Evolutionary conservation across 2,888 invertebrate genomes (phyloP).

Genomic region (Chromoteleia sp.): DNA sequence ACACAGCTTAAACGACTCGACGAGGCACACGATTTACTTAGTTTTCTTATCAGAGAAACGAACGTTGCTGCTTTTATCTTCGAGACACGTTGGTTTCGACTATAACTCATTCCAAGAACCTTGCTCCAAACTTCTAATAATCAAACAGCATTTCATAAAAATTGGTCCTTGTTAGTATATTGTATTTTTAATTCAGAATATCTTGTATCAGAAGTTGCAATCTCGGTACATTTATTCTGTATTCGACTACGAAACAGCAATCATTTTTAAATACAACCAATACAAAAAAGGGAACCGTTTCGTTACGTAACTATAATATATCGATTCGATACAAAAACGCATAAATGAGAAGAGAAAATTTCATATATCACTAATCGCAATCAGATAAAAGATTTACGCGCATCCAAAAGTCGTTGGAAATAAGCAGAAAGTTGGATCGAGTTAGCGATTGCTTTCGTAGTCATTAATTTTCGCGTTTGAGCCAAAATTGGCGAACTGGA

Average conservation of each 20-base stretch:
- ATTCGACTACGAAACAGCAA: no score
- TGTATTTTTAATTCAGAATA: no score
- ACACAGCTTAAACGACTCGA: constrained; percentile 12
- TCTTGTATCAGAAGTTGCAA: no score
- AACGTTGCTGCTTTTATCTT: constrained; percentile 40
- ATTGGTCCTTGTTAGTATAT: not conserved
- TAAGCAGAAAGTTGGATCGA: constrained; percentile 40
- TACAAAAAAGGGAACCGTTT: no score
- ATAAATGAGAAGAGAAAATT: constrained; percentile 10
- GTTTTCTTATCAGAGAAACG: constrained; percentile 42
- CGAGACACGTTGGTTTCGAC: constrained; percentile 17
- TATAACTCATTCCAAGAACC: constrained; percentile 22
- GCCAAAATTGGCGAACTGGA: constrained; percentile 5
- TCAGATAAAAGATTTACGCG: constrained; percentile 17
- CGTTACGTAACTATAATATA: no score
- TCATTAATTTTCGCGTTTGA: constrained; percentile 25
- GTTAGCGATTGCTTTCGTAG: constrained; percentile 17
- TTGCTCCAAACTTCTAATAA: constrained; percentile 7
- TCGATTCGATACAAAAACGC: no score
- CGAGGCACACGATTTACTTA: constrained; percentile 33
- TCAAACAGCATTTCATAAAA: constrained; percentile 9
- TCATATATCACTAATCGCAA: constrained; percentile 4
- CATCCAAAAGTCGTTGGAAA: constrained; percentile 41
- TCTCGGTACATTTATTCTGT: no score
- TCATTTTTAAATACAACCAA: no score